Evolutionary conservation across 2,888 invertebrate genomes (phyloP).

Genomic region (Zeuzera pyrina): DNA sequence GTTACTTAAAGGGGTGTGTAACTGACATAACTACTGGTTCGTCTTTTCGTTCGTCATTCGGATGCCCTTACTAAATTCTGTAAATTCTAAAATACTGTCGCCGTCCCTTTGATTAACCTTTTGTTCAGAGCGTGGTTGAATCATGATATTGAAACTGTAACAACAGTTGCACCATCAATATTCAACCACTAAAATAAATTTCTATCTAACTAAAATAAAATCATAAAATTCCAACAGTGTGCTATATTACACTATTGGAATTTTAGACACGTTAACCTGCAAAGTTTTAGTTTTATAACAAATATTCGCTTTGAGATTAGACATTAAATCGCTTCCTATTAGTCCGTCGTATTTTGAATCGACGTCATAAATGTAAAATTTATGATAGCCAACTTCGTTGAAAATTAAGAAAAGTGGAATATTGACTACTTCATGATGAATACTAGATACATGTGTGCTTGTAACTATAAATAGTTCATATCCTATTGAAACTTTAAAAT

Average conservation of each 20-base stretch:
- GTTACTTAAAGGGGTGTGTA: neutral
- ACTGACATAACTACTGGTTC: neutral
- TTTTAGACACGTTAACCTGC: no score
- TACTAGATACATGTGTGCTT: neutral
- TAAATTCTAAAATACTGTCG: conserved; percentile 9
- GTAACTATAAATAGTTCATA: neutral
- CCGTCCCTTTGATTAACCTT: conserved; percentile 5
- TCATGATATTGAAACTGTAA: no score
- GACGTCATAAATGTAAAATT: neutral
- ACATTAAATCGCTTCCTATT: neutral
- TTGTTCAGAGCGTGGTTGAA: neutral
- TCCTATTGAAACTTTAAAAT: neutral
- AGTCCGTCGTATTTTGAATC: neutral
- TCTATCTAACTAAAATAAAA: no score
- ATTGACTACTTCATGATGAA: neutral
- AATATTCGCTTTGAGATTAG: neutral
- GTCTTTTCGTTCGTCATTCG: conserved; percentile 8
- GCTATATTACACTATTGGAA: no score
- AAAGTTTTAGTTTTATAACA: neutral
- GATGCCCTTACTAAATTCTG: conserved; percentile 9
- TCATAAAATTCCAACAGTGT: no score
- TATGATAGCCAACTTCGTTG: neutral
- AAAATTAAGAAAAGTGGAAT: no score
- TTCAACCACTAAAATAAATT: no score
- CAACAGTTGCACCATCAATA: no score